Evolutionary conservation across 2,113 vertebrate genomes (phyloP).

Genomic region (Entomyzon cyanotis): DNA sequence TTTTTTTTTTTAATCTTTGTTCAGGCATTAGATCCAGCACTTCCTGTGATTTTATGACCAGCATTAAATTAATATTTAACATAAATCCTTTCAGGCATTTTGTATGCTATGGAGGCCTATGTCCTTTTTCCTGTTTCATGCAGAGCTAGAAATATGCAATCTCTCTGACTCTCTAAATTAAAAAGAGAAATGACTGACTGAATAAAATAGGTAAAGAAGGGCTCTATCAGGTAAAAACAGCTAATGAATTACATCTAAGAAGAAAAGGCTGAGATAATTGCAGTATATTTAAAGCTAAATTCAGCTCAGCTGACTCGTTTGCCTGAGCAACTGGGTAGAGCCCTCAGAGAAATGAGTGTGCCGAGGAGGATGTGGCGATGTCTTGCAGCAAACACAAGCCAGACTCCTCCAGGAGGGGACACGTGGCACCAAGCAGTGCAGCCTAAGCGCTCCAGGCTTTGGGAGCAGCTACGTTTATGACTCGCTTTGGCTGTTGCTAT

Average conservation of each 20-base stretch:
- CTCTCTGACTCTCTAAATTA: not conserved
- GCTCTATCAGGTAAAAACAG: not conserved
- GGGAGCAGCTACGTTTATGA: not conserved
- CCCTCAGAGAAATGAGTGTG: not conserved
- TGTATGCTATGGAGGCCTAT: not conserved
- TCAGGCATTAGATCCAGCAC: not conserved
- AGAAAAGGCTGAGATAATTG: not conserved
- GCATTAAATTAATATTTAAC: conserved; percentile 12
- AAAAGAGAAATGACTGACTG: not conserved
- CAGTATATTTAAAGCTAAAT: not conserved
- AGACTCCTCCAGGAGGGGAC: not conserved
- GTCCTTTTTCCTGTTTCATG: not conserved
- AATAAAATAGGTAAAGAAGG: not conserved
- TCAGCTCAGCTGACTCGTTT: not conserved
- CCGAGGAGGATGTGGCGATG: rapidly evolving
- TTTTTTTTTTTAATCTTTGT: not conserved
- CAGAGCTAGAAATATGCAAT: not conserved
- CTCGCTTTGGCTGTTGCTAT: not conserved
- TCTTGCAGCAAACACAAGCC: not conserved
- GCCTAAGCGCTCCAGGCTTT: not conserved
- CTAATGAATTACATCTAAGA: not conserved
- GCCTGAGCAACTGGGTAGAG: not conserved
- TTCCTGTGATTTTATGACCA: not conserved
- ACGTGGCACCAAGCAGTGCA: not conserved
- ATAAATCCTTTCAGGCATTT: not conserved